phyloP scores from a whole-genome alignment of 2,888 invertebrate genomes.

The Steinernema carpocapsae region DNA sequence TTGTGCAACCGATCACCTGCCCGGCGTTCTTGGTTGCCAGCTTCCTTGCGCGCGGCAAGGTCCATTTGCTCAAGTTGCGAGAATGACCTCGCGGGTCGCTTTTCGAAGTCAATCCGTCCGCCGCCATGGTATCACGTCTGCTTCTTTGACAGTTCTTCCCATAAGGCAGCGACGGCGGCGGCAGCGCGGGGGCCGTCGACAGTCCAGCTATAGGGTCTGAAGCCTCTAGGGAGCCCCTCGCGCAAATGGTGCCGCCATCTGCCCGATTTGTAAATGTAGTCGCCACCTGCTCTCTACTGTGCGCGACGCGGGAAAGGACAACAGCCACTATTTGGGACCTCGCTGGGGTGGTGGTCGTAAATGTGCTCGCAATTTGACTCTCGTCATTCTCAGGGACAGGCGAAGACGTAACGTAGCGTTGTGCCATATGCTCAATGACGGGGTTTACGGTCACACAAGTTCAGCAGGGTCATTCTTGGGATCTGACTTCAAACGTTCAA shows the following conservation, averaged over 20 bases:
- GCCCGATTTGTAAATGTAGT: constrained; percentile 35
- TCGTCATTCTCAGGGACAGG: not conserved
- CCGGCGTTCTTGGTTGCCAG: not conserved
- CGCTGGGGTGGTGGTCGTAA: constrained; percentile 24
- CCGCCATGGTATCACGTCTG: not conserved
- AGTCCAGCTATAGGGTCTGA: not conserved
- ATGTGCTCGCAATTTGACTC: constrained; percentile 32
- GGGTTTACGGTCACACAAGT: not conserved
- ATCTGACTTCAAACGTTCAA: too few relatives aligned
- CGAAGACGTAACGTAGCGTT: constrained; percentile 16
- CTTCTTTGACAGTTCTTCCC: not conserved
- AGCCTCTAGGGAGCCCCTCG: constrained; percentile 13
- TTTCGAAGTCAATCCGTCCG: constrained; percentile 5
- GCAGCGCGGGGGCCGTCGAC: too few relatives aligned
- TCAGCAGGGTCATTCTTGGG: too few relatives aligned
- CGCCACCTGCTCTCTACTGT: constrained; percentile 14
- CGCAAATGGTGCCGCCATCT: constrained; percentile 33
- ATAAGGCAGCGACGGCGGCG: too few relatives aligned
- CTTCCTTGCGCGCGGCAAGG: not conserved
- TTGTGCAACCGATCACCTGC: constrained; percentile 10
- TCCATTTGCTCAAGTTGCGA: constrained; percentile 22
- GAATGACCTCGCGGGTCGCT: constrained; percentile 23
- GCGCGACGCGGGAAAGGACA: constrained; percentile 9
- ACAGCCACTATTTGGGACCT: not conserved
- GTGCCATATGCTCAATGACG: not conserved